Evolutionary conservation across 2,113 vertebrate species (phyloP).

Genomic region (Campylomormyrus numenius): DNA sequence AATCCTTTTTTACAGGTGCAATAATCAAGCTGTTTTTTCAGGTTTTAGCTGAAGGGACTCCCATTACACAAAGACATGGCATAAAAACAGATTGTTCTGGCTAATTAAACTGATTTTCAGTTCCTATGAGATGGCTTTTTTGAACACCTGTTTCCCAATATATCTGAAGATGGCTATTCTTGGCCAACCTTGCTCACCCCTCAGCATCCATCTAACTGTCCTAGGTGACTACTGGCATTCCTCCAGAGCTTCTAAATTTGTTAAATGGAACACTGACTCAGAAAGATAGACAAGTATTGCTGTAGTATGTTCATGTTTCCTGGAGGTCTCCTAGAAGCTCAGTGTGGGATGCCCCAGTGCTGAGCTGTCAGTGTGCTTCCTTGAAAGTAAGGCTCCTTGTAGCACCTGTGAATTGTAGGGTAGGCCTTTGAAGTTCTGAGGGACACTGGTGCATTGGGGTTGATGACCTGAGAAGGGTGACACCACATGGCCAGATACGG

Average conservation of each 20-base stretch:
- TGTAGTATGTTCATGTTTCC: not conserved
- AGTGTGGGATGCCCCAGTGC: not conserved
- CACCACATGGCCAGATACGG: not conserved
- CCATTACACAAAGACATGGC: not conserved
- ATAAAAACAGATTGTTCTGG: constrained; percentile 4
- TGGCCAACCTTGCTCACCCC: not conserved
- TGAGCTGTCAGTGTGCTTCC: not conserved
- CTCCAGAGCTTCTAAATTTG: constrained; percentile 4
- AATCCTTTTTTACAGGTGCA: not conserved
- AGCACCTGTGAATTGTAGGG: not conserved
- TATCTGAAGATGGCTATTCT: not conserved
- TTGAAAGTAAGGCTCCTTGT: not conserved
- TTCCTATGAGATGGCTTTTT: not conserved
- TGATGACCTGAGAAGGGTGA: not conserved
- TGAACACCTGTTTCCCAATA: not conserved
- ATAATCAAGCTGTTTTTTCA: not conserved
- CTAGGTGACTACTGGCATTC: not conserved
- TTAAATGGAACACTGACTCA: constrained; percentile 18
- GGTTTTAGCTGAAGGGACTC: not conserved
- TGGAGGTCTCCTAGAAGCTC: not conserved
- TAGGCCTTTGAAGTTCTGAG: not conserved
- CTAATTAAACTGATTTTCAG: constrained; percentile 9
- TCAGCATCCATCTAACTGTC: not conserved
- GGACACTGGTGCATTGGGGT: not conserved
- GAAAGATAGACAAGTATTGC: not conserved